A percentile compares a stretch with the other conserved stretches of the same genome.
Evolutionary conservation across 2,113 vertebrate species (phyloP).

Genomic region (Grallaria varia): DNA sequence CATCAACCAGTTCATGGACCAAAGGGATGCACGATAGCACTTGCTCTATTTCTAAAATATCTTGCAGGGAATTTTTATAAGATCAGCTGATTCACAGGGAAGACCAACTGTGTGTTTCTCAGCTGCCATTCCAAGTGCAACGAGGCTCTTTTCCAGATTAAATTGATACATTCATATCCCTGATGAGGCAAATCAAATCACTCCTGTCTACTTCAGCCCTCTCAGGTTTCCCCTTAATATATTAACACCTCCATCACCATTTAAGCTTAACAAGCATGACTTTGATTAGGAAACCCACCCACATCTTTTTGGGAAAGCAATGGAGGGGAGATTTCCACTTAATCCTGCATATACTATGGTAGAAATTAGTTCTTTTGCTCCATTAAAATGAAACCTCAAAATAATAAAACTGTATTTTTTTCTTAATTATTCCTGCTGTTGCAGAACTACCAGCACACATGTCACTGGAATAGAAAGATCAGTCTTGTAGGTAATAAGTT

Average conservation of each 20-base stretch:
- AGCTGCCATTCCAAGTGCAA: background rate
- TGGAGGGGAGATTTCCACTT: background rate
- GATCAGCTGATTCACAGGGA: background rate
- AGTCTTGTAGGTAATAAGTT: slow-evolving; percentile 47
- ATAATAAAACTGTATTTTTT: background rate
- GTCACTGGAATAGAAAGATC: slow-evolving; percentile 39
- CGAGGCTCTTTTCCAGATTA: background rate
- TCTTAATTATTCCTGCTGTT: slow-evolving; percentile 39
- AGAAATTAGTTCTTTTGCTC: slow-evolving; percentile 43
- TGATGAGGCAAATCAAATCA: background rate
- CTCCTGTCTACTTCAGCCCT: background rate
- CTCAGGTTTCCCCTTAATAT: background rate
- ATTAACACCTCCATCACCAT: background rate
- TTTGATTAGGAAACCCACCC: background rate
- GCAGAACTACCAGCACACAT: slow-evolving; percentile 1
- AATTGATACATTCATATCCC: background rate
- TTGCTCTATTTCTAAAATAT: background rate
- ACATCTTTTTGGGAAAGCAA: background rate
- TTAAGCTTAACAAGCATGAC: background rate
- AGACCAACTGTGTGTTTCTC: background rate
- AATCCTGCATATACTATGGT: background rate
- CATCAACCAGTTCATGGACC: background rate
- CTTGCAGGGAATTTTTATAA: background rate
- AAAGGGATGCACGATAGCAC: background rate
- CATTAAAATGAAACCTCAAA: background rate